A percentile compares a stretch with the other conserved stretches of the same genome.
phyloP scores from a whole-genome alignment of 2,113 vertebrate species.

The Syngnathoides biaculeatus region DNA sequence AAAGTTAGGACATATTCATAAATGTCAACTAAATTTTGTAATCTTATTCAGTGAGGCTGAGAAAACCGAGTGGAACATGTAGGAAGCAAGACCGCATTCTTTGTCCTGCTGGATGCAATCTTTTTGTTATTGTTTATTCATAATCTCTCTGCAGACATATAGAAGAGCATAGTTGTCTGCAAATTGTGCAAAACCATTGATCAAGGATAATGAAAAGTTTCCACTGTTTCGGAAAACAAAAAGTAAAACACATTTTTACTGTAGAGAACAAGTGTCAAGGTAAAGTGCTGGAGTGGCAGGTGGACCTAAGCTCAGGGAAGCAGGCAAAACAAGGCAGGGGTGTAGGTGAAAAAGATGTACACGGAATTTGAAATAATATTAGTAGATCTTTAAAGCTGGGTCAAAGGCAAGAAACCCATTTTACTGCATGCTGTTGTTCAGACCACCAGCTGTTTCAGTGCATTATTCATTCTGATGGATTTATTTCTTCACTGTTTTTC shows the following conservation, averaged over 20 bases:
- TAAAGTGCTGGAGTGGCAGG: background rate
- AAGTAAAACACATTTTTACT: background rate
- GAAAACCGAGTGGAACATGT: background rate
- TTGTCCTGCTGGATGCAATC: too few species aligned
- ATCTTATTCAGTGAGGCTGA: background rate
- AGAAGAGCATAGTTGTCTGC: background rate
- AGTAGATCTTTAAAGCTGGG: constrained; percentile 12
- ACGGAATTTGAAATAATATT: background rate
- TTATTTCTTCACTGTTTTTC: constrained; percentile 50
- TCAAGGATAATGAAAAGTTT: background rate
- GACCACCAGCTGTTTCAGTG: constrained; percentile 53
- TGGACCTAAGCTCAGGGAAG: background rate
- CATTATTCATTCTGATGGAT: constrained; percentile 50
- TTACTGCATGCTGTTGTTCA: constrained; percentile 32
- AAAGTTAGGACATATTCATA: constrained; percentile 25
- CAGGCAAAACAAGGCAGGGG: background rate
- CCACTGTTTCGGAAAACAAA: background rate
- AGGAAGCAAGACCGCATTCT: too few species aligned
- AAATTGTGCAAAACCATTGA: background rate
- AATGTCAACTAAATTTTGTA: background rate
- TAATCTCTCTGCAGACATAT: background rate
- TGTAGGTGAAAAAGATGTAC: background rate
- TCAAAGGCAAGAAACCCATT: constrained; percentile 32
- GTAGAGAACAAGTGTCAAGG: background rate
- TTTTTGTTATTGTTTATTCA: too few species aligned